phyloP scores from a whole-genome alignment of 2,797 vertebrate species.

The Danio choprae region DNA sequence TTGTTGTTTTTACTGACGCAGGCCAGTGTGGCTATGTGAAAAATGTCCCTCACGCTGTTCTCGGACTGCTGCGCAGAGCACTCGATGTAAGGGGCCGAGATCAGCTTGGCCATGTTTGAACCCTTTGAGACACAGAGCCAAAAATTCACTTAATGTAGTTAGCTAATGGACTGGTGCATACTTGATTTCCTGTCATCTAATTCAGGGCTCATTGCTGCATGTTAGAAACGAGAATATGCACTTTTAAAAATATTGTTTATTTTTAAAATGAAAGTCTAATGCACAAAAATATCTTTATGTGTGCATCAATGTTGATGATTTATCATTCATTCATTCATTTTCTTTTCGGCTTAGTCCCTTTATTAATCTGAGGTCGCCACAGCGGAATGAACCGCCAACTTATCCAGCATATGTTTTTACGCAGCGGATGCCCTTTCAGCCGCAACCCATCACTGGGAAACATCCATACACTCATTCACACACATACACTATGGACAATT shows the following conservation, averaged over 20 bases:
- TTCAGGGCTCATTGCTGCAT: background rate
- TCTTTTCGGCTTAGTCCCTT: too few species aligned
- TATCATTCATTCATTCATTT: too few species aligned
- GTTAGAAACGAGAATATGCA: background rate
- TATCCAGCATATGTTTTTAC: too few species aligned
- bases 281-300: background rate
- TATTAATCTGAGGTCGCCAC: too few species aligned
- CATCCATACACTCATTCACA: too few species aligned
- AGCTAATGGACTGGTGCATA: background rate
- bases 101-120: constrained; percentile 88
- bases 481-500: too few species aligned
- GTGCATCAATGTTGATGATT: background rate
- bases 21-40: constrained; percentile 88
- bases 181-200: background rate
- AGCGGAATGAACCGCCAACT: too few species aligned
- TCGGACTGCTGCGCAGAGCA: constrained; percentile 90
- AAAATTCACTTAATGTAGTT: background rate
- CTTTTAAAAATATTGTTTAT: background rate
- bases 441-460: too few species aligned
- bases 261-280: background rate
- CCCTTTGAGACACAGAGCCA: constrained; percentile 71
- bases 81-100: constrained; percentile 88
- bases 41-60: constrained; percentile 92
- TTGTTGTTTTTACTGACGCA: constrained; percentile 89
- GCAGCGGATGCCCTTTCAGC: too few species aligned